Base-by-base conservation (phyloP, 2,888 invertebrate species). In the Stenodema calcarata region DNA sequence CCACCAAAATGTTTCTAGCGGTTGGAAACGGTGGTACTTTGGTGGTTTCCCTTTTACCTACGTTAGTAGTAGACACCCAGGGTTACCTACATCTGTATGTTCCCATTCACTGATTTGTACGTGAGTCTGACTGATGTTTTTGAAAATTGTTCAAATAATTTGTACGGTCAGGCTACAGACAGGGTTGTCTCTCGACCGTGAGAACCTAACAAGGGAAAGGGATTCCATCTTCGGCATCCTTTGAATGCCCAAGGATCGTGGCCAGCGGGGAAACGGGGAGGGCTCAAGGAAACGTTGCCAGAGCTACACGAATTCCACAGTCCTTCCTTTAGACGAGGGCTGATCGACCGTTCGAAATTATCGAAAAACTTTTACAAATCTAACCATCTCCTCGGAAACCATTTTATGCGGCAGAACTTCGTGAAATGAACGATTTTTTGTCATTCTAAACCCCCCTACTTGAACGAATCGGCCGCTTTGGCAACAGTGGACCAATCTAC, bases 161-260 rank as follows among this genome's bases (percentile, higher is more conserved):
- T 35, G 35, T 35, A 35, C 35, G 78, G 80, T 80, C 80, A 27
- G 54, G 14, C 54, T 30, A 14, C 80, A 80, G 80, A 50, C 78
- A 1, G 30, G 1, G 50, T 80, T 3, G 35, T 28, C 82, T 69
- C 70, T 42, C 82, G 82, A 82, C 82, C 82, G 82, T 82, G 82
- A 82, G 82, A 82, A 82, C 82, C 82, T 69, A 82, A 82, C 82
- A 69, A 82, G 82, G 70, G 82, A 82, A 82, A 82, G 82, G 82
- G 82, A 82, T 82, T 82, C 82, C 82, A 69, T 69, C 62, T 30
- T 82, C 82, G 82, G 82, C 82, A 82, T 82, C 82, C 82, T 82
- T 80, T 80, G 80, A 80, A 80, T 80, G 47, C 30, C 69, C 30
- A 35, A 54, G 54, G 80, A 80, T 54, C 80, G 54, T 30, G 50